Evolutionary conservation across 1,140 invertebrate species (phyloP), one percentile per base, ranked within the genome.

Genomic region (Apis dorsata): DNA sequence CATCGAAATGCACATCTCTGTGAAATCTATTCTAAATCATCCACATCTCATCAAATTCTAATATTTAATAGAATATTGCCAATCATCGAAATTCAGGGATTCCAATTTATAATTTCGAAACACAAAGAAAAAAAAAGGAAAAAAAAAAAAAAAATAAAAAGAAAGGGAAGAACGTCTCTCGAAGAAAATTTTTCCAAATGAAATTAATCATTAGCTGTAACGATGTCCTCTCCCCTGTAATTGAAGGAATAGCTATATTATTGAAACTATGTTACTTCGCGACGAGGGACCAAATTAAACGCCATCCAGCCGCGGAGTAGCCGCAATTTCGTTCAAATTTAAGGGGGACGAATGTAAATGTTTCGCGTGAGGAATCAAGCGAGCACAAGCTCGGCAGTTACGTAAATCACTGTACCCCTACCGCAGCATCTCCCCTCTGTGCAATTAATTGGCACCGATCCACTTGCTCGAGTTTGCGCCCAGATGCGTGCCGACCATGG

Each of bases 321-420:
- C 44, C 70, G 62, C 71, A 74, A 81, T 81, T 55, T 74, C 28
- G 73, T 63, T 63, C 62, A 55, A 34, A 66, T 75, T 81, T 81
- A 76, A 81, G 55, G 53, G 62, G 53, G 51, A 51, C 79, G 28
- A 75, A 76, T 81, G 79, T 59, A 76, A 81, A 81, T 68, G 72
- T 81, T 81, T 55, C 72, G 72, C 78, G 24, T 53, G 72, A 68
- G 62, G 73, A 66, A 71, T 65, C 62, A 49, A 13, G 12, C 53
- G 44, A 63, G 34, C 34, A 53, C 70, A 55, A 11, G n/a, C 34
- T 34, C 21, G 51, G 51, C 19, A 44, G 79, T 81, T 75, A 81
- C 72, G 72, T 81, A 81, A 81, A 81, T 81, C 79, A 81, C 72
- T 21, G 55, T 57, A 59, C 34, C 44, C 28, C 79, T 53, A 81